Evolutionary conservation across 2,113 vertebrate species (phyloP).

Genomic region (Nicator chloris): DNA sequence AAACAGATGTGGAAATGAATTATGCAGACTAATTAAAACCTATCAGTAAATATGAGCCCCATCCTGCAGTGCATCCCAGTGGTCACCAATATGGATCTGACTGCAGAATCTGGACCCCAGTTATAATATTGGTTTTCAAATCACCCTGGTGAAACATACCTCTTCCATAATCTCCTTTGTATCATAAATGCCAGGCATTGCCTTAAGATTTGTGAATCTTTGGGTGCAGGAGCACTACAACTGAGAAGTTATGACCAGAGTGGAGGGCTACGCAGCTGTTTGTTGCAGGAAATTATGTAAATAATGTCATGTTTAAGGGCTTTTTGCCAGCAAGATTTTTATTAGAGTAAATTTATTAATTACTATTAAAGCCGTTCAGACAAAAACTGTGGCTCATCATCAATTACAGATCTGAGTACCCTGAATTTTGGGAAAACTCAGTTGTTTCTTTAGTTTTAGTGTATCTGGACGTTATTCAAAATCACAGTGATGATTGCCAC

Average conservation of each 20-base stretch:
- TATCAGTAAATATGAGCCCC: not conserved
- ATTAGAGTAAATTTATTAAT: slow-evolving; percentile 66
- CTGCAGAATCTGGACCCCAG: not conserved
- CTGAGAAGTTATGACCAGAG: slow-evolving; percentile 12
- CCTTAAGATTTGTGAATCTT: slow-evolving; percentile 61
- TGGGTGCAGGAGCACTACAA: slow-evolving; percentile 22
- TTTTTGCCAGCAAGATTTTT: slow-evolving; percentile 62
- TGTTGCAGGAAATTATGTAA: slow-evolving; percentile 50
- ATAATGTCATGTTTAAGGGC: slow-evolving; percentile 64
- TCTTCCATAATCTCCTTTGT: slow-evolving; percentile 28
- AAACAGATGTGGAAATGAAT: slow-evolving; percentile 57
- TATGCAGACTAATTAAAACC: slow-evolving; percentile 52
- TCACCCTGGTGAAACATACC: not conserved
- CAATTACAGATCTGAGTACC: not conserved
- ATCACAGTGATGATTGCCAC: not conserved
- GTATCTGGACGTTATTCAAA: not conserved
- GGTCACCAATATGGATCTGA: not conserved
- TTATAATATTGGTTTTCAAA: not conserved
- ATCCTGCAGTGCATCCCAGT: not conserved
- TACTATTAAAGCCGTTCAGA: slow-evolving; percentile 43
- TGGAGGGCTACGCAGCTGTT: slow-evolving; percentile 61
- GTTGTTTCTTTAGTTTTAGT: not conserved
- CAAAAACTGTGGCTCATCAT: not conserved
- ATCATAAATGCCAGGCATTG: slow-evolving; percentile 23
- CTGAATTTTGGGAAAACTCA: not conserved